A percentile compares a stretch with the other conserved stretches of the same genome.
Evolutionary conservation across 1,140 invertebrate genomes (phyloP).

Genomic region (Bombus picipes): DNA sequence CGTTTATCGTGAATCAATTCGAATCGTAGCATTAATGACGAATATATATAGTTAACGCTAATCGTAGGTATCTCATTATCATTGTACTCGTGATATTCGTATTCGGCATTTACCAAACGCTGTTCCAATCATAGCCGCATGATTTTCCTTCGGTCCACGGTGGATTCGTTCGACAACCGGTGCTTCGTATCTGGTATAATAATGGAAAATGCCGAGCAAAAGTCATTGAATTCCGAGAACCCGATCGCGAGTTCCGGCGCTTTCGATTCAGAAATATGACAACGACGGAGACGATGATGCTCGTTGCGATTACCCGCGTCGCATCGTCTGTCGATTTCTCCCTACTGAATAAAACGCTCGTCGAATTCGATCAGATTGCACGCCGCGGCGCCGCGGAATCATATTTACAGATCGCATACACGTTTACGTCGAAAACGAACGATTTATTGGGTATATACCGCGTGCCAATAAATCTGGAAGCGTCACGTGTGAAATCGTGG

Average conservation of each 20-base stretch:
- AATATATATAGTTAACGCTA: background rate
- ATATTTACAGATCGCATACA: constrained; percentile 44
- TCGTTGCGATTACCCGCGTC: constrained; percentile 26
- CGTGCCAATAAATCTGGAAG: constrained; percentile 24
- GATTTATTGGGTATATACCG: constrained; percentile 59
- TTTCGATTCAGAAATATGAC: constrained; percentile 8
- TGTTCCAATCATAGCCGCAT: background rate
- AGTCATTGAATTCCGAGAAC: background rate
- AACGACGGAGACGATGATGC: background rate
- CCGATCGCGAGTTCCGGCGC: background rate
- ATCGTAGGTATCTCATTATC: background rate
- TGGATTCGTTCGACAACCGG: background rate
- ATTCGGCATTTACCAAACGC: background rate
- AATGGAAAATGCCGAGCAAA: background rate
- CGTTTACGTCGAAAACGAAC: constrained; percentile 35
- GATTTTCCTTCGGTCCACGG: background rate
- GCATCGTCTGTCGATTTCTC: constrained; percentile 12
- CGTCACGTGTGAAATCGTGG: constrained; percentile 42
- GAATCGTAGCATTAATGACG: background rate
- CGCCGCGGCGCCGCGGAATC: constrained; percentile 11
- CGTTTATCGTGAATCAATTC: background rate
- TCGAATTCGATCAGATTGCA: constrained; percentile 24
- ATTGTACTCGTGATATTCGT: background rate
- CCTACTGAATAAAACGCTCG: constrained; percentile 44
- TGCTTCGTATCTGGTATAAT: background rate